Percentiles rank a stretch among this genome's conserved stretches.
Evolutionary conservation across 1,140 invertebrate species (phyloP).

Genomic region (Papilio dardanus): DNA sequence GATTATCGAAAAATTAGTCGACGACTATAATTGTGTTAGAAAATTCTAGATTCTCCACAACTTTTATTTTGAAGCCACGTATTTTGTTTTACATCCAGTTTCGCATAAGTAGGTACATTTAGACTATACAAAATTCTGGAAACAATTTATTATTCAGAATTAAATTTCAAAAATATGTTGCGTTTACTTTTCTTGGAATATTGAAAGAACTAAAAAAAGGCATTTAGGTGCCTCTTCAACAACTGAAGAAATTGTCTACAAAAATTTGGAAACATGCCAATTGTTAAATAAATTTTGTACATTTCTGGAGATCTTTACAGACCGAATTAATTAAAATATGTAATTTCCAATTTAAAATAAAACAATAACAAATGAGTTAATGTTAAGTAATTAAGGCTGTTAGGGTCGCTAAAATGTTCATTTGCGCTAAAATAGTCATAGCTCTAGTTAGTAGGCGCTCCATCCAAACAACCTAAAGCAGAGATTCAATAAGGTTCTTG

Average conservation of each 20-base stretch:
- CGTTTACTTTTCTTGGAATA: not conserved
- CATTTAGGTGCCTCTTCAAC: not conserved
- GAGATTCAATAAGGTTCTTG: not conserved
- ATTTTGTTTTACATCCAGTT: too few relatives aligned
- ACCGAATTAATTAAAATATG: not conserved
- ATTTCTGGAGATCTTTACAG: not conserved
- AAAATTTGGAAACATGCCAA: constrained; percentile 33
- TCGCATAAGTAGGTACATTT: not conserved
- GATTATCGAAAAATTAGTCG: too few relatives aligned
- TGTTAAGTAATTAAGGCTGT: not conserved
- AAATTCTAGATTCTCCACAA: too few relatives aligned
- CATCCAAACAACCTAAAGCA: too few relatives aligned
- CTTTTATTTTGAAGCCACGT: too few relatives aligned
- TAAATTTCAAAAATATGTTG: not conserved
- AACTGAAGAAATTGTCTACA: constrained; percentile 2
- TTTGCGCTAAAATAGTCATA: too few relatives aligned
- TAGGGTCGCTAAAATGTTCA: not conserved
- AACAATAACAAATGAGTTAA: not conserved
- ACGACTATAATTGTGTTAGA: too few relatives aligned
- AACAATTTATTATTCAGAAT: not conserved
- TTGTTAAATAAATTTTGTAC: not conserved
- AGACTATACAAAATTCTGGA: not conserved
- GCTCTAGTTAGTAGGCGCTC: too few relatives aligned
- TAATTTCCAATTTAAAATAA: not conserved
- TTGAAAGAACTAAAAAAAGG: not conserved